These are phyloP conservation scores for Tetragnatha montana DNA, from an alignment of 2,888 invertebrate species.

Conservation along the genomic window DNA sequence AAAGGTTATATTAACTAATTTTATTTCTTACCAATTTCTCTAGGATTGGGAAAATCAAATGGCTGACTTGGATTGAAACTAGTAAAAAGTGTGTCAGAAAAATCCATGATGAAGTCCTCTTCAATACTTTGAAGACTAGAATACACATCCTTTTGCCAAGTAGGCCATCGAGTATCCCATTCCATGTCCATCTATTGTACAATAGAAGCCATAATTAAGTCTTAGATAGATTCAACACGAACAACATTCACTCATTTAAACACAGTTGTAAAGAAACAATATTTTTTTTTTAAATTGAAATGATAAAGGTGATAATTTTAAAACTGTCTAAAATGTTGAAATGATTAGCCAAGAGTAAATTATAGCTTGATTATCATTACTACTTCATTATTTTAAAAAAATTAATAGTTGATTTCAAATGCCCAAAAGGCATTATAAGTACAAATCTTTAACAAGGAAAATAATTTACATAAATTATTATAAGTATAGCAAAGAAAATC, in stretches of 20 bases:
- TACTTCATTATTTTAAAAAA: too few relatives aligned
- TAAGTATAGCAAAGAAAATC: neutral
- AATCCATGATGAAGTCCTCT: slow-evolving; percentile 87
- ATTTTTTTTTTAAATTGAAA: neutral
- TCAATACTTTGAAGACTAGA: slow-evolving; percentile 78
- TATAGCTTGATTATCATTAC: too few relatives aligned
- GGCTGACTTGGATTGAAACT: slow-evolving; percentile 89
- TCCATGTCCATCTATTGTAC: slow-evolving; percentile 64
- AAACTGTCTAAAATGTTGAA: neutral
- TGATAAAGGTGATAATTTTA: neutral
- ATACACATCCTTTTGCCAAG: slow-evolving; percentile 61
- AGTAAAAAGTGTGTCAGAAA: slow-evolving; percentile 92
- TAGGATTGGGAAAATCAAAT: slow-evolving; percentile 95
- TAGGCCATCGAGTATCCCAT: slow-evolving; percentile 65
- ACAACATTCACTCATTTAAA: neutral
- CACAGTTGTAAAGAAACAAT: neutral
- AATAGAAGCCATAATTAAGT: too few relatives aligned
- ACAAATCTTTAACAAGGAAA: neutral
- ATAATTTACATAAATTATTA: neutral
- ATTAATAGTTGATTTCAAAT: too few relatives aligned
- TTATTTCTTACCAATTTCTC: slow-evolving; percentile 89
- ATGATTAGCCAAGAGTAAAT: too few relatives aligned
- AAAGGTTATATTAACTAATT: neutral
- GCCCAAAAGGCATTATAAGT: too few relatives aligned
- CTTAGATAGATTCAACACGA: too few relatives aligned